Percentiles rank a stretch among this genome's conserved stretches.
Conservation (phyloP, 2,113 vertebrate genomes). For the Colinus virginianus region DNA sequence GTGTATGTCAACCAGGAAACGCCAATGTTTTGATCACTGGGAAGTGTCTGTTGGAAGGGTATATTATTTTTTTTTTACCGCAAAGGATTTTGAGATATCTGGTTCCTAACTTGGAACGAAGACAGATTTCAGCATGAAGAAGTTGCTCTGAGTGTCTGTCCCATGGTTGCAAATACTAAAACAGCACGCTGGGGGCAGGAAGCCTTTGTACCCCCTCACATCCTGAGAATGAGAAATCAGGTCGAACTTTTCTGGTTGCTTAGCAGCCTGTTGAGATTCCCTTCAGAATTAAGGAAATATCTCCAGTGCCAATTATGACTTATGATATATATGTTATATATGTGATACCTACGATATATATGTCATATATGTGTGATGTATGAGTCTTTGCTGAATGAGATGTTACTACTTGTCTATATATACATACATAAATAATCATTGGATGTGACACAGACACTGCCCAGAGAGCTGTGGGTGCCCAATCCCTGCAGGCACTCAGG, state of each 20-base stretch:
- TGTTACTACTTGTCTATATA: neutral
- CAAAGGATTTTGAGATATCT: neutral
- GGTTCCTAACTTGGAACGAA: neutral
- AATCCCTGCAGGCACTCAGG: no score
- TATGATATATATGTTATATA: no score
- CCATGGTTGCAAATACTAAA: rapidly evolving
- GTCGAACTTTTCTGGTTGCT: neutral
- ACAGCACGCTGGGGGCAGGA: neutral
- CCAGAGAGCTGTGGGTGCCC: no score
- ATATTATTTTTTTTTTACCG: neutral
- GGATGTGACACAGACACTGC: neutral
- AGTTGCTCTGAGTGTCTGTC: no score
- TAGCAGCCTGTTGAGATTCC: neutral
- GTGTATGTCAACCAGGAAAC: neutral
- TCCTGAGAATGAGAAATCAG: neutral
- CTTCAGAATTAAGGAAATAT: neutral
- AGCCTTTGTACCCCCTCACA: neutral
- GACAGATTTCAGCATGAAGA: rapidly evolving
- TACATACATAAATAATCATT: neutral
- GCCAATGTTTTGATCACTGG: neutral
- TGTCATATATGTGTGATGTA: no score
- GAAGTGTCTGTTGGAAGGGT: neutral
- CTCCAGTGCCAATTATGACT: neutral
- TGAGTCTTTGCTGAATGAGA: neutral
- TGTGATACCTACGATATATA: no score